Base-by-base conservation (phyloP, 1,140 invertebrate species). In the Cyphomyrmex costatus region DNA sequence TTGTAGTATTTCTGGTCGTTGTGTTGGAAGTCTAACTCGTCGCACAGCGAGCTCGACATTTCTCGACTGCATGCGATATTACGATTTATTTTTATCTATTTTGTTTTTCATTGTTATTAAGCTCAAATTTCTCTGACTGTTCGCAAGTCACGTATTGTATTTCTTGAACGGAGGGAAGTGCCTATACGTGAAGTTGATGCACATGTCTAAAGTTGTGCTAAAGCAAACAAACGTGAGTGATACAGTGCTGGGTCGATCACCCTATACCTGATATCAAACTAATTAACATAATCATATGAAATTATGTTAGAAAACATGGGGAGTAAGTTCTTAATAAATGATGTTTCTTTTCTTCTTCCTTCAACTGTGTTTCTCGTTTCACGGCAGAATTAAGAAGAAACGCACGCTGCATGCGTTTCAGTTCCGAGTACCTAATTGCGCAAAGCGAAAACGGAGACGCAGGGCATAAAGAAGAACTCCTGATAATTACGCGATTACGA, bases 401-500 rank as follows among this genome's bases (percentile, higher is more conserved):
- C 66, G 51, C 33, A 16, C 30, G 51, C 77, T n/a, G 66, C 79
- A 36, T 30, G 79, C 51, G 79, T 82, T 82, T 82, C 79, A 82
- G 79, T 82, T 82, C 79, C 79, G 79, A 83, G 79, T 73, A 74
- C 68, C 68, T 83, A 83, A 83, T 83, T 83, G 68, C 68, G 68
- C 79, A 60, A 80, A 80, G 63, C 77, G 56, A 30, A 21, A 33
- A 51, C 77, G 61, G 16, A 58, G 53, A 73, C 33, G 53, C 53
- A 33, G 36, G 66, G 16, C 24, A 82, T 46, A 49, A 58, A 71
- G 79, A 73, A 60, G 46, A 73, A 36, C 42, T 30, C n/a, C 6
- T 46, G 68, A 74, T 33, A 83, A 83, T 83, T 83, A 83, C 30
- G 79, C 79, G 79, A 83, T 83, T 83, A 83, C 53, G 53, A 60